Conservation (phyloP, 1,140 invertebrate genomes). For the Drosophila santomea region DNA sequence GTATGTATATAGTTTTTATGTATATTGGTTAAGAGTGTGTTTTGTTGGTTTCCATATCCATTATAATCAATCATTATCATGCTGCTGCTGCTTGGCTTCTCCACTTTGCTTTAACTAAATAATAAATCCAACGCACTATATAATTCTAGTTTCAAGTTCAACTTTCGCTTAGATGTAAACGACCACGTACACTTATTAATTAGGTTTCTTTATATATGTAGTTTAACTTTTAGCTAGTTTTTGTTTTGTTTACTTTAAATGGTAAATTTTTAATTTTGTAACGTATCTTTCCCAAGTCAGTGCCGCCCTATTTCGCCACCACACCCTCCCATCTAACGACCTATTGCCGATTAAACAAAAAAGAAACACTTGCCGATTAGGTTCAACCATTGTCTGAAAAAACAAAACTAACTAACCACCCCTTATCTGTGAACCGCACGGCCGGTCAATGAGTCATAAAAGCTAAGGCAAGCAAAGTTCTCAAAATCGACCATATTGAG, state of each 20-base stretch:
- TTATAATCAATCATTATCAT: constrained; percentile 45
- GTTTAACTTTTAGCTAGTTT: constrained; percentile 83
- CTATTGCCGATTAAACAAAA: background rate
- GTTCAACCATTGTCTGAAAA: background rate
- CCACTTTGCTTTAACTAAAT: constrained; percentile 70
- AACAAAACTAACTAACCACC: background rate
- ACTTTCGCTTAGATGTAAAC: constrained; percentile 83
- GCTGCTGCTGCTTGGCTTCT: constrained; percentile 59
- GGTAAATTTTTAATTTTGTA: constrained; percentile 80
- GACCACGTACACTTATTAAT: constrained; percentile 81
- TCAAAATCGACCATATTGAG: constrained; percentile 5
- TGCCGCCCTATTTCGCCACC: constrained; percentile 22
- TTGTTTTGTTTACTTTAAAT: constrained; percentile 76
- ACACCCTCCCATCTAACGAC: constrained; percentile 1
- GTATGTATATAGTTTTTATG: constrained; percentile 59
- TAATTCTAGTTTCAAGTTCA: constrained; percentile 84
- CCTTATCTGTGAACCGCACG: background rate
- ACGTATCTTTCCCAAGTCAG: constrained; percentile 52
- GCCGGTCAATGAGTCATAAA: constrained; percentile 17
- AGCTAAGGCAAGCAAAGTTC: constrained; percentile 33
- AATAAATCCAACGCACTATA: constrained; percentile 83
- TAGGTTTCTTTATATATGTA: constrained; percentile 83
- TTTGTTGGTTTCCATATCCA: constrained; percentile 38
- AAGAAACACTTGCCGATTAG: background rate
- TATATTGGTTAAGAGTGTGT: constrained; percentile 74